Percentiles rank a stretch among this genome's conserved stretches.
phyloP scores from a whole-genome alignment of 2,888 invertebrate genomes.

The Galerucella pusilla region DNA sequence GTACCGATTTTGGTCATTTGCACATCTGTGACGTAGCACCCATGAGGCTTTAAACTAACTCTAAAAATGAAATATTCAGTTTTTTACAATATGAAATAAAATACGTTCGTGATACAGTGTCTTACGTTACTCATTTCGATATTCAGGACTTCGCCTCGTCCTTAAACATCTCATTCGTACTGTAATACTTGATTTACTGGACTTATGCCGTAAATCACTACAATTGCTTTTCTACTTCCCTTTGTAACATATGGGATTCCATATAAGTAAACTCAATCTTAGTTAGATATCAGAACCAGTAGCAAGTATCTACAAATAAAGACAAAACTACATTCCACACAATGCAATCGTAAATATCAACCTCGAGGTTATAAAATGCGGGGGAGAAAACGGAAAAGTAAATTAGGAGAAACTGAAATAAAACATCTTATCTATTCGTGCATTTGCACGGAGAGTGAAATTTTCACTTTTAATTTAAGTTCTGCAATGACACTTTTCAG shows the following conservation, averaged over 20 bases:
- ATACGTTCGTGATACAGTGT: too few species aligned
- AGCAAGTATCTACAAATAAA: not conserved
- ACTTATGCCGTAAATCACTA: not conserved
- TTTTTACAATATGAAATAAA: too few species aligned
- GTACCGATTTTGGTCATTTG: too few species aligned
- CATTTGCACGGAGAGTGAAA: slow-evolving; percentile 14
- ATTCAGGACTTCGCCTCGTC: too few species aligned
- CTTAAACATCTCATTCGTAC: too few species aligned
- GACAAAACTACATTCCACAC: slow-evolving; percentile 1
- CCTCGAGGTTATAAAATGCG: slow-evolving; percentile 3
- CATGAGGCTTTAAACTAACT: too few species aligned
- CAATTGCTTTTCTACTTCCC: not conserved
- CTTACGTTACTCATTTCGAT: too few species aligned
- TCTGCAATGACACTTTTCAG: slow-evolving; percentile 14
- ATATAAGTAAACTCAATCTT: not conserved
- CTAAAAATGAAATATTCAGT: too few species aligned
- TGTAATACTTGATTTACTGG: too few species aligned
- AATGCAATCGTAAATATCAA: slow-evolving; percentile 4
- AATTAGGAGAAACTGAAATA: slow-evolving; percentile 12
- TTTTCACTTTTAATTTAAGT: slow-evolving; percentile 14
- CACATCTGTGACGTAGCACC: too few species aligned
- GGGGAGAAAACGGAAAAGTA: slow-evolving; percentile 15
- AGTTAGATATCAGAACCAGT: not conserved
- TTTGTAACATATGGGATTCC: not conserved
- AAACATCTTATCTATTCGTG: slow-evolving; percentile 6